Evolutionary conservation across 2,797 vertebrate species (phyloP), one percentile per base, ranked within the genome.

Genomic region (Merluccius polli): DNA sequence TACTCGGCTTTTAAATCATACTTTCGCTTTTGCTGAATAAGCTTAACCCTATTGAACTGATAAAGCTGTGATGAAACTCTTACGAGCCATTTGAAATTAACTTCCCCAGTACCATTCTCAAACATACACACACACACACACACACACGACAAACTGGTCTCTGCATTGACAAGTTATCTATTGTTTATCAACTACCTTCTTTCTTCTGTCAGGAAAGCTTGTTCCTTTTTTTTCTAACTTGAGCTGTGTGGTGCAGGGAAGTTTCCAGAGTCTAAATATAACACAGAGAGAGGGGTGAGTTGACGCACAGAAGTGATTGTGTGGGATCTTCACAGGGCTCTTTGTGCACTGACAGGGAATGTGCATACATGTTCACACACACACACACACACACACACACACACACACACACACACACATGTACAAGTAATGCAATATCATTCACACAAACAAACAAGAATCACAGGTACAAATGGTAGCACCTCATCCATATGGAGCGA

Each of bases 261-360:
- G 78, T 75, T 78, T 86, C 76, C 74, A 31, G 68, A 8, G 8
- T 87, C 88, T 90, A 89, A 87, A 85, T 88, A 87, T 89, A 87
- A 82, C 84, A 75, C 75, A 81, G 44, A 79, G 72, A 80, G 83
- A 31, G 78, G 87, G 79, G 85, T 91, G 86, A 83, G 77, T 65
- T 6, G 29, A 77, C 77, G 72, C 77, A 78, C 74, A 78, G 72
- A 83, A 73, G 59, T 82, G 83, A 86, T 81, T 83, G 80, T 82
- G 65, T 76, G 76, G 75, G 68, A 85, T 83, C 44, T 80, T 82
- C 75, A 83, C 41, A 83, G 73, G 71, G 27, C 29, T 75, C 70
- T 79, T 77, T 77, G 24, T 73, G 73, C 74, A 63, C 35, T 32
- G 44, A 16, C 3, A 3, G 1, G 13, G 44, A 48, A 48, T 15